phyloP scores from a whole-genome alignment of 2,888 invertebrate genomes.

The Belgica antarctica region DNA sequence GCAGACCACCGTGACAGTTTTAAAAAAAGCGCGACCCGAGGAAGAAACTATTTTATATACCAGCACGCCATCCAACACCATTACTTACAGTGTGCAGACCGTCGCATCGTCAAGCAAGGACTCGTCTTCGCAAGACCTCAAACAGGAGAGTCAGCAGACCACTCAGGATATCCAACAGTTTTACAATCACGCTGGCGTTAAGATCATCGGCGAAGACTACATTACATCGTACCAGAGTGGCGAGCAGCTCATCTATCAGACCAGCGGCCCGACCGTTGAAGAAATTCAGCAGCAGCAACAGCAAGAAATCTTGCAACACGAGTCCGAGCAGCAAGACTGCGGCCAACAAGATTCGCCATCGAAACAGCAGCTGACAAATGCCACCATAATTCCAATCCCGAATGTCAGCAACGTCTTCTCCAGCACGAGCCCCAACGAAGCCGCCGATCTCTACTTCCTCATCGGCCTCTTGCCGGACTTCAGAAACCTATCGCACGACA shows the following conservation, averaged over 20 bases:
- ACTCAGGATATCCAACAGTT: conserved; percentile 38
- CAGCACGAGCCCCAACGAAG: conserved; percentile 12
- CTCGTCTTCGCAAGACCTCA: background rate
- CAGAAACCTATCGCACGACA: conserved; percentile 19
- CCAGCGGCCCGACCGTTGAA: background rate
- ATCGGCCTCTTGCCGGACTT: conserved; percentile 39
- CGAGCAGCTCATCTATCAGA: conserved; percentile 39
- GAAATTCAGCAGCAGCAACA: conserved; percentile 23
- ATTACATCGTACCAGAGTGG: conserved; percentile 35
- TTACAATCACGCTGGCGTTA: conserved; percentile 37
- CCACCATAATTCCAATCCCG: conserved; percentile 37
- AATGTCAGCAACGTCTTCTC: conserved; percentile 32
- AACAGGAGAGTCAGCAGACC: conserved; percentile 2
- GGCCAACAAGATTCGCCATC: conserved; percentile 35
- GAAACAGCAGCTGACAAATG: background rate
- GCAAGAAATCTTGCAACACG: background rate
- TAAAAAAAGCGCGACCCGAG: conserved; percentile 24
- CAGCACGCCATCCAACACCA: conserved; percentile 23
- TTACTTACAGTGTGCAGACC: conserved; percentile 34
- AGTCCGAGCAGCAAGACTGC: background rate
- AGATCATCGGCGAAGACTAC: conserved; percentile 39
- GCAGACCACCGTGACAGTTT: conserved; percentile 20
- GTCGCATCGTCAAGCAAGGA: conserved; percentile 39
- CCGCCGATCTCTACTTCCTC: conserved; percentile 38
- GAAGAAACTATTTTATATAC: conserved; percentile 27